Base-by-base conservation (phyloP, 37 sponge, comb jelly and placozoan species). In the Hormiphora californensis region DNA sequence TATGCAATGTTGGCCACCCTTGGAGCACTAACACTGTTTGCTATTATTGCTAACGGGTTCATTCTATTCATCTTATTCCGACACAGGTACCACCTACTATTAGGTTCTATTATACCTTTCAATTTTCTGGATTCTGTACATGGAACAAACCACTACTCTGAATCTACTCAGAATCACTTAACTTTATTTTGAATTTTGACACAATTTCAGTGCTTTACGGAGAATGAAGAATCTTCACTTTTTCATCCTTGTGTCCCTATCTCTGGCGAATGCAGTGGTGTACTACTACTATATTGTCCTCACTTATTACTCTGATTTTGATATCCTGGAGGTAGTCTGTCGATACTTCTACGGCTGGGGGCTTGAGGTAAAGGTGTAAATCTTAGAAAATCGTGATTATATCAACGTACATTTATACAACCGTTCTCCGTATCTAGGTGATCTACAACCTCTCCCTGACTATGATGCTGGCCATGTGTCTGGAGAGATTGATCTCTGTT, bases 211-310 rank as follows among this genome's bases (percentile, higher is more conserved):
- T 23, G 27, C n/a, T 30, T 15, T 57, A 12, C n/a, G 61, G 61
- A 57, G n/a, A 12, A 57, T 57, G 61, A 57, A 57, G n/a, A 57
- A 57, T 30, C 23, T 57, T 57, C 61, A 23, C n/a, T 57, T 57
- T 57, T 5, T 57, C 7, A 57, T 15, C 23, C 7, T 57, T 5
- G 4, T 57, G n/a, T 5, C 23, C 5, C 30, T 57, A 4, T 57
- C 61, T 15, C n/a, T 57, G 27, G n/a, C 27, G 61, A 57, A 5
- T 4, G 61, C 61, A 57, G 23, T 12, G 17, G 27, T 15, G 30
- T 57, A 57, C 27, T 57, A 57, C n/a, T 57, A 5, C 7, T 57
- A 57, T 30, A 57, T 57, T 15, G 17, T 57, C 3, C 7, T 57
- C 4, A 57, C 61, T 21, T 57, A 57, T 30, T 4, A 57, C n/a